These are phyloP conservation scores for Orgyia antiqua DNA, from an alignment of 2,888 invertebrate genomes.

Conservation along the genomic window DNA sequence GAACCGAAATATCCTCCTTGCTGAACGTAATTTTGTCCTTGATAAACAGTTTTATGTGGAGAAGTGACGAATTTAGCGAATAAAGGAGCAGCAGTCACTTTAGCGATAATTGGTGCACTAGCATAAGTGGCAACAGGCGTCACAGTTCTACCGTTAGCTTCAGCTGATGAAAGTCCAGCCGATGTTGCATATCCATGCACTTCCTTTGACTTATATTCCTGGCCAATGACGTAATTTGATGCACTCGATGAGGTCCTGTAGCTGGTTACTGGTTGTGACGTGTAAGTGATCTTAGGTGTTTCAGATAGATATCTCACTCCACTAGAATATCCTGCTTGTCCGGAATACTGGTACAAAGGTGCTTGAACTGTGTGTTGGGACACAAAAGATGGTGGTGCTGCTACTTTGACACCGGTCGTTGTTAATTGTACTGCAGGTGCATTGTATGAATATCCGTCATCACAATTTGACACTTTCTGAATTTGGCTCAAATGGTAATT, in stretches of 20 bases:
- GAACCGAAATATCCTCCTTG: constrained; percentile 49
- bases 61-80: constrained; percentile 53
- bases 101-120: constrained; percentile 72
- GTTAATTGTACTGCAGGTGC: constrained; percentile 75
- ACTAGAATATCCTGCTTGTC: constrained; percentile 19
- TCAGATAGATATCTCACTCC: constrained; percentile 42
- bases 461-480: constrained; percentile 50
- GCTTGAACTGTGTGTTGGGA: constrained; percentile 26
- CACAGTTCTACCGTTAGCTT: constrained; percentile 48
- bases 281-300: constrained; percentile 49
- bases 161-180: constrained; percentile 64
- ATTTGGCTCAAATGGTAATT: constrained; percentile 66
- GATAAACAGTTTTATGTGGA: constrained; percentile 49
- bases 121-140: constrained; percentile 64
- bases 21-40: constrained; percentile 51
- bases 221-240: constrained; percentile 38
- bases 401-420: constrained; percentile 44
- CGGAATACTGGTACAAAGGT: constrained; percentile 23
- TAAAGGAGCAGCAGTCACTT: constrained; percentile 68
- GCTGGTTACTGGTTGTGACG: constrained; percentile 40
- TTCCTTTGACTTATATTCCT: constrained; percentile 44
- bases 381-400: constrained; percentile 28
- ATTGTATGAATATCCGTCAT: constrained; percentile 75
- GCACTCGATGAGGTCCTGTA: constrained; percentile 33
- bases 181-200: constrained; percentile 76